Evolutionary conservation across 64 coral and sea anemone genomes (phyloP).

Genomic region (Astreopora myriophthalma): DNA sequence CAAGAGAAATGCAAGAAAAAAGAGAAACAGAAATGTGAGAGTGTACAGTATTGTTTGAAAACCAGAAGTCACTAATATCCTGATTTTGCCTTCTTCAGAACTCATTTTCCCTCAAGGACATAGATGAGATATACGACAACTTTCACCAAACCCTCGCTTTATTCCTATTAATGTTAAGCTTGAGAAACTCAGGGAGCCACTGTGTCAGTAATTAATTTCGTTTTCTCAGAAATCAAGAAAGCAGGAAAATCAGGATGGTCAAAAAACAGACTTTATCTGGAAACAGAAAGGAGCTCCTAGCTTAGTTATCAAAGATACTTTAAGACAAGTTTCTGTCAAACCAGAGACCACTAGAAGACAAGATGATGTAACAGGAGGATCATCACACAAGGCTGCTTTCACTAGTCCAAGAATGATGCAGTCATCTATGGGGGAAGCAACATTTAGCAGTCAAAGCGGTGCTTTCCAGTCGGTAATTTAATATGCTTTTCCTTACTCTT

Average conservation of each 20-base stretch:
- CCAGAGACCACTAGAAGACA: background rate
- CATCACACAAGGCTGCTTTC: background rate
- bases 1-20: slow-evolving; percentile 27
- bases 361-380: slow-evolving; percentile 5
- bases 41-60: too few relatives aligned
- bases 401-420: background rate
- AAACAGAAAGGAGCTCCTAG: background rate
- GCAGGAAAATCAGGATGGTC: background rate
- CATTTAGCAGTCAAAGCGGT: background rate
- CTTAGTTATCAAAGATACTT: background rate
- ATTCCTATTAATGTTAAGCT: too few relatives aligned
- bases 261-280: background rate
- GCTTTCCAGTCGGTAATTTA: background rate
- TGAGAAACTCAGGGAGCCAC: too few relatives aligned
- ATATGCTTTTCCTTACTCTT: too few relatives aligned
- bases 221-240: slow-evolving; percentile 35
- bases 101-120: too few relatives aligned
- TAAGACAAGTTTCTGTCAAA: background rate
- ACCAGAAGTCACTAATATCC: too few relatives aligned
- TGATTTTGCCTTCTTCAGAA: too few relatives aligned
- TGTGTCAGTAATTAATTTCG: too few relatives aligned
- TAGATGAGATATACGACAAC: too few relatives aligned
- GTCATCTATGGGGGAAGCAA: background rate
- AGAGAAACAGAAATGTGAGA: slow-evolving; percentile 11
- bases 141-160: too few relatives aligned